Conservation (phyloP, 2,888 invertebrate genomes). For the Bellardia bayeri region DNA sequence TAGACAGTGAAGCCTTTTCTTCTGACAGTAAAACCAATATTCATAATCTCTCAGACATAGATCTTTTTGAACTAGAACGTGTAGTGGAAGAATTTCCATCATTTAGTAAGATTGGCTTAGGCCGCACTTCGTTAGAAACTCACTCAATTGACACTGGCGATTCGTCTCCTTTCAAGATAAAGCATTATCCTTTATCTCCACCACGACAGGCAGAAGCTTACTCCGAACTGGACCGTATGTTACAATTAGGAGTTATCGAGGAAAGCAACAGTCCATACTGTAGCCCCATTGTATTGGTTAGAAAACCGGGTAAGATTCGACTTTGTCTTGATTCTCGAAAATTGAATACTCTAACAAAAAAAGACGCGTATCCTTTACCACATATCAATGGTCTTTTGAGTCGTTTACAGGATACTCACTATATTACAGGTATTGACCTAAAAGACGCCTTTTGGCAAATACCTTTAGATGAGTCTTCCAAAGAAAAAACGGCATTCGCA, state of each 20-base stretch:
- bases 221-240: background rate
- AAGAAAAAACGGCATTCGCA: no score
- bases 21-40: background rate
- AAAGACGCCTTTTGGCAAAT: background rate
- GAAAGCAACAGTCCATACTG: slow-evolving; percentile 27
- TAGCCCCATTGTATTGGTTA: slow-evolving; percentile 40
- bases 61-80: background rate
- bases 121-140: slow-evolving; percentile 13
- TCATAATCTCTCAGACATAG: slow-evolving; percentile 5
- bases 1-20: background rate
- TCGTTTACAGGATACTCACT: no score
- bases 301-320: slow-evolving; percentile 31
- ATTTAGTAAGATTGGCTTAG: slow-evolving; percentile 25
- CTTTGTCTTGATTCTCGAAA: slow-evolving; percentile 39
- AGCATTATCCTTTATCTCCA: background rate
- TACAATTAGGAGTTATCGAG: background rate
- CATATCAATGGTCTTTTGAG: slow-evolving; percentile 56
- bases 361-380: slow-evolving; percentile 12
- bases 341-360: slow-evolving; percentile 21
- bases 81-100: slow-evolving; percentile 10
- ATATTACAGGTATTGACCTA: no score
- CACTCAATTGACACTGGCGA: slow-evolving; percentile 21
- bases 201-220: slow-evolving; percentile 1
- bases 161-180: background rate
- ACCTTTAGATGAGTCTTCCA: no score